Conservation (phyloP, 2,113 vertebrate species). For the Onychorhynchus coronatus region DNA sequence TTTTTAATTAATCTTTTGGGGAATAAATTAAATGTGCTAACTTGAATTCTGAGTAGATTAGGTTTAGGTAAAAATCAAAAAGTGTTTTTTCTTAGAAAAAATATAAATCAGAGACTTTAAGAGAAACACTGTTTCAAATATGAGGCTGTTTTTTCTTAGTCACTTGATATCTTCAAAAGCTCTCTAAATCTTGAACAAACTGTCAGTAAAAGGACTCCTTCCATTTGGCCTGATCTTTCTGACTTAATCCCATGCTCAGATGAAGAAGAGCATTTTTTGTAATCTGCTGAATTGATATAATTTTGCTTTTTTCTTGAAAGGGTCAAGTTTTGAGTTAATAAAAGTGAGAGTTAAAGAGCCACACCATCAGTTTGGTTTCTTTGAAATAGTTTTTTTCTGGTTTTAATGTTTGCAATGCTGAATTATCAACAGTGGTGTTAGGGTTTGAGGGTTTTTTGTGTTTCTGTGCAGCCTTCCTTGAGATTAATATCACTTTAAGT, state of each 20-base stretch:
- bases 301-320: neutral
- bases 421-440: neutral
- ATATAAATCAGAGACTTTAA: neutral
- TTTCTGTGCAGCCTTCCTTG: neutral
- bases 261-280: neutral
- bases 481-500: neutral
- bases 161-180: neutral
- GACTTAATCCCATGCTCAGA: neutral
- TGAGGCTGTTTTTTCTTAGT: neutral
- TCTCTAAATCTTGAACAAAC: neutral
- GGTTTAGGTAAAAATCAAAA: neutral
- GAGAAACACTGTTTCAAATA: neutral
- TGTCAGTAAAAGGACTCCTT: neutral
- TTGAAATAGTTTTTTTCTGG: neutral
- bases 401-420: neutral
- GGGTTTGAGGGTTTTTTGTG: neutral
- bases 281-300: neutral
- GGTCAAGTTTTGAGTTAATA: neutral
- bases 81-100: accelerated
- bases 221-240: neutral
- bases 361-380: neutral
- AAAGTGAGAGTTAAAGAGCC: neutral
- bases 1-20: neutral
- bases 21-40: neutral
- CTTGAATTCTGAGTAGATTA: neutral